Conservation (phyloP, 64 coral and sea anemone genomes). For the Pachyseris speciosa region DNA sequence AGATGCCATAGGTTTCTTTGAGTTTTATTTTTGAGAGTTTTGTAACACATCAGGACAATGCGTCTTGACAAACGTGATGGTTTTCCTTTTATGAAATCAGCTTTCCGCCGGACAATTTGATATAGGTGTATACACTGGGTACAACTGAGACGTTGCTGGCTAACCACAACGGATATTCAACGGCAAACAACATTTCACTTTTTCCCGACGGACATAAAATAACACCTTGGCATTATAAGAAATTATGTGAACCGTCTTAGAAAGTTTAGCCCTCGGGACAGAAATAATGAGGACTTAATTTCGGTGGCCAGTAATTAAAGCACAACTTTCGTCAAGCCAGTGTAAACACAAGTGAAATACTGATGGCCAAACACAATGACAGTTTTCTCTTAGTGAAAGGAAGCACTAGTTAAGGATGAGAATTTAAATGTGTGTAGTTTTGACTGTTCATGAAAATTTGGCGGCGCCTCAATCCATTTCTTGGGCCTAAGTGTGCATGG, state of each 20-base stretch:
- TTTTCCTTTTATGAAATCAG: not conserved
- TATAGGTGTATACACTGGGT: not conserved
- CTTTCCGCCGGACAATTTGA: not conserved
- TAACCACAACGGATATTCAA: conserved; percentile 19
- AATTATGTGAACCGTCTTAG: conserved; percentile 63
- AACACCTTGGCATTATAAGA: conserved; percentile 18
- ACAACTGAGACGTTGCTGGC: not conserved
- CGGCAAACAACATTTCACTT: conserved; percentile 23
- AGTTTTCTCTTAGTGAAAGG: conserved; percentile 24
- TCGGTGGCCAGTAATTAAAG: conserved; percentile 46
- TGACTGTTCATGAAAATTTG: conserved; percentile 17
- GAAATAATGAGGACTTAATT: conserved; percentile 66
- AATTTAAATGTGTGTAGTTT: conserved; percentile 41
- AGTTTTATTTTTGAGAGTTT: not conserved
- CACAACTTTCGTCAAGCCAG: conserved; percentile 26
- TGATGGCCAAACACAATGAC: conserved; percentile 37
- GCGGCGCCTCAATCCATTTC: not conserved
- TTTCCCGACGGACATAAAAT: conserved; percentile 29
- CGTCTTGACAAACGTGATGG: too few relatives aligned
- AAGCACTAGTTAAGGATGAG: conserved; percentile 41
- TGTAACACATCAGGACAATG: not conserved
- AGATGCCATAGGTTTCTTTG: not conserved
- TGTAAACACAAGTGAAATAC: conserved; percentile 45
- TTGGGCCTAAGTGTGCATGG: not conserved
- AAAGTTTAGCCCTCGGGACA: conserved; percentile 31